Percentiles rank a stretch among this genome's conserved stretches.
Conservation (phyloP, 2,113 vertebrate species). For the Lamprologus lemairii region DNA sequence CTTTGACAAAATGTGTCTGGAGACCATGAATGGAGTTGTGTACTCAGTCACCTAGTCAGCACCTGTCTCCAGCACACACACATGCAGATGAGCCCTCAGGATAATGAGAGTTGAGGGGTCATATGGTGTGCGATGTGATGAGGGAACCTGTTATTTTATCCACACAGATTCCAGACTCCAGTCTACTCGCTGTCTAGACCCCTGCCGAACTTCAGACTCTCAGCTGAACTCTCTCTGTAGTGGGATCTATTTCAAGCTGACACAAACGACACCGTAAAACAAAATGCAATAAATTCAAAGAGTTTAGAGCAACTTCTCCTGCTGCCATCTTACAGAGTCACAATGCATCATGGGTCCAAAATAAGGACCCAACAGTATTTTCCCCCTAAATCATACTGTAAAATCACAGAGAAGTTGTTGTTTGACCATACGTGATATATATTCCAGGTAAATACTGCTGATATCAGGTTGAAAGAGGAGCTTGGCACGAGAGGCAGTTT, state of each 20-base stretch:
- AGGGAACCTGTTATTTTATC: slow-evolving; percentile 40
- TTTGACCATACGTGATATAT: background rate
- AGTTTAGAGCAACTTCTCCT: background rate
- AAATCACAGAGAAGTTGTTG: background rate
- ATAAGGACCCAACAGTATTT: background rate
- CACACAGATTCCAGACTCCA: slow-evolving; percentile 22
- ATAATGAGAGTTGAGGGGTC: slow-evolving; percentile 20
- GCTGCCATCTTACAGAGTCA: background rate
- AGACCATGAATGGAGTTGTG: slow-evolving; percentile 23
- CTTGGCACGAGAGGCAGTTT: background rate
- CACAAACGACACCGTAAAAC: background rate
- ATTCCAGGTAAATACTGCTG: background rate
- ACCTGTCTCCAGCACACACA: background rate
- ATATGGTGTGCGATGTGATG: slow-evolving; percentile 16
- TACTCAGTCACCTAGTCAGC: background rate
- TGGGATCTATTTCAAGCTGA: background rate
- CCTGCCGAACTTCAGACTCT: background rate
- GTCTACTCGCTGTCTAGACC: slow-evolving; percentile 11
- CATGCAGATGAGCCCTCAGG: background rate
- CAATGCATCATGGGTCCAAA: background rate
- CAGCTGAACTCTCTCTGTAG: background rate
- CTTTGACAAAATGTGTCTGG: background rate
- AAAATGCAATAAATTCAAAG: background rate
- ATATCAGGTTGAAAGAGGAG: background rate
- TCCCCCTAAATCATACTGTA: rapidly evolving